These are phyloP conservation scores for Rhinoptilus africanus DNA, from an alignment of 2,113 vertebrate species.

Conservation along the genomic window DNA sequence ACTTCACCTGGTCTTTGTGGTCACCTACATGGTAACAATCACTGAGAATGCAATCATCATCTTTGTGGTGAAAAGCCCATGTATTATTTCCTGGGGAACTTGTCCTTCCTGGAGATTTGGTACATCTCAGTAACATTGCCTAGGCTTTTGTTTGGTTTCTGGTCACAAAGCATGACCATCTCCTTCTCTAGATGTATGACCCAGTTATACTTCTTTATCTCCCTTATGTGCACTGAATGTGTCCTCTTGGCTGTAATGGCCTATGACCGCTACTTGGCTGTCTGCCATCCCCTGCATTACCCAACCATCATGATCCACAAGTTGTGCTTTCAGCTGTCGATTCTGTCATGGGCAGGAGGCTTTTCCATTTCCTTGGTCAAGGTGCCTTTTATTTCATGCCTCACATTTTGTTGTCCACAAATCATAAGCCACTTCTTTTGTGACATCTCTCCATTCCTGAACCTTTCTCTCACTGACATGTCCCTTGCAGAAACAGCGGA, in stretches of 20 bases:
- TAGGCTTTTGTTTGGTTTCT: constrained; percentile 47
- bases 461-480: neutral
- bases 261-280: neutral
- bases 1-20: constrained; percentile 37
- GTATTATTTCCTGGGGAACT: constrained; percentile 55
- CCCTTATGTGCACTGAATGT: constrained; percentile 68
- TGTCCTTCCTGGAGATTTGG: constrained; percentile 21
- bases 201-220: constrained; percentile 67
- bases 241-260: neutral
- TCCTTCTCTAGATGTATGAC: constrained; percentile 61
- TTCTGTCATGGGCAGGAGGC: neutral
- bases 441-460: neutral
- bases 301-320: neutral
- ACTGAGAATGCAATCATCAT: constrained; percentile 58
- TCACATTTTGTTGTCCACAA: neutral
- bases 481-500: neutral
- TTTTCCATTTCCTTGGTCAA: neutral
- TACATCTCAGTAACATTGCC: constrained; percentile 44
- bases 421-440: neutral
- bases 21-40: constrained; percentile 38
- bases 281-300: neutral
- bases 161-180: constrained; percentile 48
- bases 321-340: neutral
- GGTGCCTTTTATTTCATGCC: neutral
- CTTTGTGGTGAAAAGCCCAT: constrained; percentile 55